Evolutionary conservation across 1,140 invertebrate genomes (phyloP).

Genomic region (Brachionus manjavacas): DNA sequence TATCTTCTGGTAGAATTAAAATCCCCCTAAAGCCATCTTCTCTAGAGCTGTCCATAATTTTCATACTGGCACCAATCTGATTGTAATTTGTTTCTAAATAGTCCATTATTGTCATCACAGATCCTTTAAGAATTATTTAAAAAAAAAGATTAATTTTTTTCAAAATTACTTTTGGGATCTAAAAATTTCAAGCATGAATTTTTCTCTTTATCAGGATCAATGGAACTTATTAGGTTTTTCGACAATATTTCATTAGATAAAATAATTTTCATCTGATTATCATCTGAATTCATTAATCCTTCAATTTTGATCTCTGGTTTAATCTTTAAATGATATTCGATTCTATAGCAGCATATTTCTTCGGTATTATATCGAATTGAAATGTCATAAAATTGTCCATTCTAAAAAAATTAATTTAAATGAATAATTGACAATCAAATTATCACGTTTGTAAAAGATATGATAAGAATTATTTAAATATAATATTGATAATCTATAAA

Average conservation of each 20-base stretch:
- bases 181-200: not conserved
- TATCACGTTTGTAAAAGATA: too few species aligned
- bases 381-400: not conserved
- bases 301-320: slow-evolving; percentile 23
- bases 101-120: not conserved
- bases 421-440: too few species aligned
- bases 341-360: slow-evolving; percentile 2
- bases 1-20: not conserved
- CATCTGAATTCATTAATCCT: not conserved
- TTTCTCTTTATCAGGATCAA: not conserved
- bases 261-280: not conserved
- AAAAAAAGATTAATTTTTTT: not conserved
- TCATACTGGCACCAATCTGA: not conserved
- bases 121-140: not conserved
- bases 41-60: not conserved
- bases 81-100: not conserved
- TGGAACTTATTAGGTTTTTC: not conserved
- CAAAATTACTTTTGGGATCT: not conserved
- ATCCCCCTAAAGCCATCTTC: not conserved
- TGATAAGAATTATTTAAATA: too few species aligned
- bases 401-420: too few species aligned
- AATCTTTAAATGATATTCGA: not conserved
- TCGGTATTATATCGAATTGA: not conserved
- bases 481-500: too few species aligned
- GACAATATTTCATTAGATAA: not conserved